Conservation (phyloP, 1,140 invertebrate species). For the Muscidifurax raptorellus region DNA sequence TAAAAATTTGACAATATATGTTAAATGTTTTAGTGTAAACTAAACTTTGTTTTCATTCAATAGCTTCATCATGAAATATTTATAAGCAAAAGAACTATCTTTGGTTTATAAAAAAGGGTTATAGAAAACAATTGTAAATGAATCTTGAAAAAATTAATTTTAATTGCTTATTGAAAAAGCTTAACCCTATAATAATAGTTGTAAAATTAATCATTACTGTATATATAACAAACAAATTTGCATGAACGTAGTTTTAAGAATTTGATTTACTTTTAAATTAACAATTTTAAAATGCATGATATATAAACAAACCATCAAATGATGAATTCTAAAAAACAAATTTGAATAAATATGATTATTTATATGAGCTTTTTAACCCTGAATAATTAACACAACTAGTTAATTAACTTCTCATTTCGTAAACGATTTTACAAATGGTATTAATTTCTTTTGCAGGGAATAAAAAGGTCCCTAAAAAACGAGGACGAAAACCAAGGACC, state of each 20-base stretch:
- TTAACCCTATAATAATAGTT: not conserved
- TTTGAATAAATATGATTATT: constrained; percentile 61
- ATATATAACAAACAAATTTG: constrained; percentile 8
- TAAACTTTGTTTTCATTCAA: not conserved
- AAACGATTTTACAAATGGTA: not conserved
- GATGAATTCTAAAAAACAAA: constrained; percentile 56
- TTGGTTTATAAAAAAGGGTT: not conserved
- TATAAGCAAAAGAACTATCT: not conserved
- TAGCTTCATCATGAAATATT: not conserved
- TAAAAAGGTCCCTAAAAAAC: constrained; percentile 79
- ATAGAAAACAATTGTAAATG: not conserved
- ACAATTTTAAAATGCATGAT: not conserved
- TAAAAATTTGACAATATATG: not conserved
- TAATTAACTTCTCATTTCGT: not conserved
- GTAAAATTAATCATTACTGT: not conserved
- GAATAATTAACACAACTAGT: constrained; percentile 51
- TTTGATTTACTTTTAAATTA: not conserved
- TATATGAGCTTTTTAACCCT: constrained; percentile 72
- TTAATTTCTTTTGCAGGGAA: constrained; percentile 49
- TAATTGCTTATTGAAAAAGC: not conserved
- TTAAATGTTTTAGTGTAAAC: not conserved
- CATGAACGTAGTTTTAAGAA: constrained; percentile 19
- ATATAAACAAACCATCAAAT: constrained; percentile 46
- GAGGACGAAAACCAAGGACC: constrained; percentile 80
- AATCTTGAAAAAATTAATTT: not conserved